Evolutionary conservation across 2,113 vertebrate genomes (phyloP).

Genomic region (Psilopogon haemacephalus): DNA sequence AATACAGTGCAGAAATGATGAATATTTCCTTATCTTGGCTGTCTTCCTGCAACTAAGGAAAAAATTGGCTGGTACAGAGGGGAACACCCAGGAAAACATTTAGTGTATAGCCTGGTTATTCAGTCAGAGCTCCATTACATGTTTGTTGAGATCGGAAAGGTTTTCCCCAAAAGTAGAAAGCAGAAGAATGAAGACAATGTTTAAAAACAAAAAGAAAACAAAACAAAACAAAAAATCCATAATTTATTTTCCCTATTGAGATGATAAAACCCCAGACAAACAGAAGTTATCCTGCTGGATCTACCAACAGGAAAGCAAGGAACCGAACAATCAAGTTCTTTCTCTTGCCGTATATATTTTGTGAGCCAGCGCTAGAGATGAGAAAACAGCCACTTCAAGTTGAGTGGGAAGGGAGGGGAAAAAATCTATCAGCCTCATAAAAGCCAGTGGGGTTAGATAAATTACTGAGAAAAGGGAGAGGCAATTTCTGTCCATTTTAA

Average conservation of each 20-base stretch:
- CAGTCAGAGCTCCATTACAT: neutral
- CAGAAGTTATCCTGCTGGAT: neutral
- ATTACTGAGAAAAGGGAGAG: slow-evolving; percentile 34
- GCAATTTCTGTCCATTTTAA: neutral
- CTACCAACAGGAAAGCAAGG: neutral
- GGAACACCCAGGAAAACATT: slow-evolving; percentile 69
- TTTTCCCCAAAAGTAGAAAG: neutral
- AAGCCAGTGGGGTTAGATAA: slow-evolving; percentile 20
- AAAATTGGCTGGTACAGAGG: slow-evolving; percentile 59
- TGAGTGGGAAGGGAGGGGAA: neutral
- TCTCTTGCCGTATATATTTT: neutral
- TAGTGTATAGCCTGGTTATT: slow-evolving; percentile 19
- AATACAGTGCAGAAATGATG: slow-evolving; percentile 62
- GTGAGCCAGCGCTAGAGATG: neutral
- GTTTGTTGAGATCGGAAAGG: neutral
- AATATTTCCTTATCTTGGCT: slow-evolving; percentile 73
- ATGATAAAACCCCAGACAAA: neutral
- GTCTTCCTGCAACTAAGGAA: slow-evolving; percentile 57
- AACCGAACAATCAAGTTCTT: neutral
- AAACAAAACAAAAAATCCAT: rapidly evolving
- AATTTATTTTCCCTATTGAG: rapidly evolving
- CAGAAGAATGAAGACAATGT: neutral
- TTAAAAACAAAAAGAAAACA: neutral
- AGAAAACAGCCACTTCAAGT: neutral
- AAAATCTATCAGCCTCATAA: neutral